Conservation (phyloP, 92 coral and sea anemone genomes). For the Zoanthus sansibaricus region DNA sequence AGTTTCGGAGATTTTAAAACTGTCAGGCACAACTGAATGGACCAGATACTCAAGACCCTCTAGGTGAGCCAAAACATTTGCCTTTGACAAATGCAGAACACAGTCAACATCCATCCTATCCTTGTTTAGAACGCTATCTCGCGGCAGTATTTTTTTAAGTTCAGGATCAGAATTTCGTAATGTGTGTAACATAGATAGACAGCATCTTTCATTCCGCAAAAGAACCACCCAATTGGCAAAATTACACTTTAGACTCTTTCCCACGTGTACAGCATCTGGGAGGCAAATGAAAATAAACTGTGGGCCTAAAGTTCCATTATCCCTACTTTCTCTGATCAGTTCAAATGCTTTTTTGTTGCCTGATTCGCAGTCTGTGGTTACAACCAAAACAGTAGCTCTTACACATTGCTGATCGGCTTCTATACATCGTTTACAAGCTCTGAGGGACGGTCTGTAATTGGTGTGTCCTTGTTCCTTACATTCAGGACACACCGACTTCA, state of each 20-base stretch:
- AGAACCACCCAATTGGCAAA: conserved; percentile 58
- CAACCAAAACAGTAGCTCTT: conserved; percentile 52
- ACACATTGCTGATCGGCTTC: conserved; percentile 46
- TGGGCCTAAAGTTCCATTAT: conserved; percentile 35
- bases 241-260: conserved; percentile 47
- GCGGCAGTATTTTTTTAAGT: conserved; percentile 45
- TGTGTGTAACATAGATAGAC: conserved; percentile 51
- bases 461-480: conserved; percentile 43
- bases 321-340: conserved; percentile 38
- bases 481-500: conserved; percentile 25
- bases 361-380: conserved; percentile 61
- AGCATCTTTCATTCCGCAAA: conserved; percentile 48
- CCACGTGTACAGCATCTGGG: conserved; percentile 54
- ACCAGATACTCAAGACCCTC: conserved; percentile 34
- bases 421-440: conserved; percentile 55
- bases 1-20: conserved; percentile 48
- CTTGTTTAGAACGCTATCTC: conserved; percentile 48
- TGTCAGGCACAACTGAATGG: conserved; percentile 55
- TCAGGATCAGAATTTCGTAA: conserved; percentile 35
- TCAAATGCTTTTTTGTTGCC: conserved; percentile 64
- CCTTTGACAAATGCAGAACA: conserved; percentile 50
- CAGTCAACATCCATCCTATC: conserved; percentile 61
- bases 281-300: conserved; percentile 54
- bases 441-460: conserved; percentile 48
- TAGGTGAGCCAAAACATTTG: conserved; percentile 30